Evolutionary conservation across 2,888 invertebrate species (phyloP).

Genomic region (Heteromurus nitidus): DNA sequence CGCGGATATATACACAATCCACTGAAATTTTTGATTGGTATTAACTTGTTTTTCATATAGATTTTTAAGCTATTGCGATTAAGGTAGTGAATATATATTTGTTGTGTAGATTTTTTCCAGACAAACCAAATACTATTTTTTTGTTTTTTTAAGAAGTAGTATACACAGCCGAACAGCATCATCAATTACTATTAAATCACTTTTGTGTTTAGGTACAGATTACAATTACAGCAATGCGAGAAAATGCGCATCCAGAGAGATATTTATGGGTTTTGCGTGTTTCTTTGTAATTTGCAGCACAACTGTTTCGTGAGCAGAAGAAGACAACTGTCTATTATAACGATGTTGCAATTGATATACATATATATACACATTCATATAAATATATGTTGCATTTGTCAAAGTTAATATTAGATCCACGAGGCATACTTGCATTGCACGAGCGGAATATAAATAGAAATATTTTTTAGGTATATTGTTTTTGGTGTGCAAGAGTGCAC

Average conservation of each 20-base stretch:
- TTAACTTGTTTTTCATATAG: no score
- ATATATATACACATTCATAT: neutral
- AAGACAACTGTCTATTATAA: neutral
- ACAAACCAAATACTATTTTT: neutral
- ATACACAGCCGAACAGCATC: slow-evolving; percentile 12
- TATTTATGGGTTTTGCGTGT: slow-evolving; percentile 13
- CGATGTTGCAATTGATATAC: no score
- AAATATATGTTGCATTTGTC: neutral
- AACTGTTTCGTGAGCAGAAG: neutral
- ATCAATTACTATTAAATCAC: slow-evolving; percentile 8
- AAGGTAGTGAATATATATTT: neutral
- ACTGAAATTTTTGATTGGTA: no score
- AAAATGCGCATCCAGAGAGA: slow-evolving; percentile 16
- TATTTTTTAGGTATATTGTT: slow-evolving; percentile 4
- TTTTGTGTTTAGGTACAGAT: neutral
- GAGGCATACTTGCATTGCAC: neutral
- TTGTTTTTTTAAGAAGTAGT: neutral
- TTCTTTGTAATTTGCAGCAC: neutral
- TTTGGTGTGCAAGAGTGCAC: slow-evolving; percentile 7
- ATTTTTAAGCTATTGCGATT: no score
- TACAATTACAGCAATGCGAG: no score
- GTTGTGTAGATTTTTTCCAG: neutral
- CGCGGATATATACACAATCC: no score
- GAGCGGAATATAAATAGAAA: neutral
- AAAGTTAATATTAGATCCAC: slow-evolving; percentile 10